Conservation (phyloP, 1,140 invertebrate genomes). For the Eumaeus atala region DNA sequence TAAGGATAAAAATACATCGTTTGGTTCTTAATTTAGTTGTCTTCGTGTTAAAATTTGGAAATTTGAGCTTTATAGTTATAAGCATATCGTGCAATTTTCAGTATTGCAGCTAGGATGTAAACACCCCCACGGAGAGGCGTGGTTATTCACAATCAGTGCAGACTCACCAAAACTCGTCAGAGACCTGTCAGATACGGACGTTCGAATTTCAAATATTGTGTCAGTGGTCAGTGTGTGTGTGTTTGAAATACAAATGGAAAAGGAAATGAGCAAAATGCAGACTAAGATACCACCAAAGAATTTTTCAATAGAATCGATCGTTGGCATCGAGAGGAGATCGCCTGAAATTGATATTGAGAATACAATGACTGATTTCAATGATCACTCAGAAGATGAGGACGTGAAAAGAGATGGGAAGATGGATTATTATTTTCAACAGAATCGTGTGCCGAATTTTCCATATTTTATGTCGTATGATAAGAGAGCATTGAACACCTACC, state of each 20-base stretch:
- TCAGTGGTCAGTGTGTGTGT: conserved; percentile 35
- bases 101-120: not conserved
- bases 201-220: conserved; percentile 36
- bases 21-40: not conserved
- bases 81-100: conserved; percentile 1
- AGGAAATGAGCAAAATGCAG: conserved; percentile 57
- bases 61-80: not conserved
- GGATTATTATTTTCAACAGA: conserved; percentile 59
- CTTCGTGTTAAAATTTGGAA: not conserved
- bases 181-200: conserved; percentile 36
- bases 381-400: conserved; percentile 56
- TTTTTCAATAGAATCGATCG: conserved; percentile 65
- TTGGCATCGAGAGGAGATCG: conserved; percentile 57
- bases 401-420: conserved; percentile 52
- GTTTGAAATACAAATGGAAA: conserved; percentile 46
- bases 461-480: conserved; percentile 67
- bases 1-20: conserved; percentile 5
- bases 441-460: conserved; percentile 59
- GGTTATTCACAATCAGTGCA: conserved; percentile 28
- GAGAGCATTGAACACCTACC: conserved; percentile 34
- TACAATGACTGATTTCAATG: conserved; percentile 51
- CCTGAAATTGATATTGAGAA: conserved; percentile 66
- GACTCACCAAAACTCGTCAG: conserved; percentile 30
- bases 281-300: conserved; percentile 62
- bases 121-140: conserved; percentile 33